Evolutionary conservation across 2,113 vertebrate genomes (phyloP).

Genomic region (Hoplias malabaricus): DNA sequence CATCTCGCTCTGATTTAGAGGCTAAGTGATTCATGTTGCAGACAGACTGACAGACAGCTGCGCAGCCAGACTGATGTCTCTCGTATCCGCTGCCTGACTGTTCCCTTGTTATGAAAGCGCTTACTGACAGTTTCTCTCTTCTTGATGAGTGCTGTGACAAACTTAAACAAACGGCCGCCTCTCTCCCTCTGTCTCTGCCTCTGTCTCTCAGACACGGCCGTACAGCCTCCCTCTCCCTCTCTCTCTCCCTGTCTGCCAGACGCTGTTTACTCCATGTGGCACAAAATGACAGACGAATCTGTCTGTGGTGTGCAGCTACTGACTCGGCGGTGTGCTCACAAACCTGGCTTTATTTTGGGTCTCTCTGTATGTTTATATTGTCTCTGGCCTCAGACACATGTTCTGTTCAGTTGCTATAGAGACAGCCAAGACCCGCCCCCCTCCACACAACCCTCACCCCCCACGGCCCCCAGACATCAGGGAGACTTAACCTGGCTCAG

Average conservation of each 20-base stretch:
- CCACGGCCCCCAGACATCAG: neutral
- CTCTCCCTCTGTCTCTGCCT: too few species aligned
- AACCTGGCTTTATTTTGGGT: neutral
- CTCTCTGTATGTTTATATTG: neutral
- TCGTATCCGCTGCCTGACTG: neutral
- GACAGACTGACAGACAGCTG: neutral
- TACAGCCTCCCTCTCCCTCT: neutral
- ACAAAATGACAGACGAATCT: neutral
- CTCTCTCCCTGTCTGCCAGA: neutral
- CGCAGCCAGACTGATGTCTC: neutral
- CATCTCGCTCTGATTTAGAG: neutral
- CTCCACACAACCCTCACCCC: neutral
- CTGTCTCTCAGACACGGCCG: neutral
- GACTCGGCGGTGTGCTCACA: neutral
- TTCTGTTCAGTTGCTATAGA: conserved; percentile 7
- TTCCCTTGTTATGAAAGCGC: neutral
- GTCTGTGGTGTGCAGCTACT: neutral
- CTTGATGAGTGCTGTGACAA: neutral
- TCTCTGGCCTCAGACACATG: conserved; percentile 1
- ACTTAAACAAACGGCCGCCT: neutral
- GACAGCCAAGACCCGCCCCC: neutral
- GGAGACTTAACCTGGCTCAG: conserved; percentile 6
- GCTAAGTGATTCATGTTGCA: neutral
- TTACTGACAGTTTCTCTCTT: neutral
- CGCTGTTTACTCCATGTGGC: conserved; percentile 2